Percentiles rank a stretch among this genome's conserved stretches.
phyloP scores from a whole-genome alignment of 2,113 vertebrate genomes.

The Gorilla gorilla region DNA sequence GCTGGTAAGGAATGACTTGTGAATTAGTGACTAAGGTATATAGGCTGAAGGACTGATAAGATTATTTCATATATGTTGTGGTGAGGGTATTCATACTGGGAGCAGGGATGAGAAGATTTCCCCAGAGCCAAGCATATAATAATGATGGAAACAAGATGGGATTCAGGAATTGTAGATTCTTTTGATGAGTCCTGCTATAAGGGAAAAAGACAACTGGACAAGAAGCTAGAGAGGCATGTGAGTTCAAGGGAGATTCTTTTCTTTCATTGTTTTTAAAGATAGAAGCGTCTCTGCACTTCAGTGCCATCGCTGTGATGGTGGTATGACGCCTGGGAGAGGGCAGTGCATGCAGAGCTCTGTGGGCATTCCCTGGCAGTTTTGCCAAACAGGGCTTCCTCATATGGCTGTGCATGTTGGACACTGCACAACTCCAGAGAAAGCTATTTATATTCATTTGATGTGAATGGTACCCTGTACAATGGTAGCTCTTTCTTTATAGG shows the following conservation, averaged over 20 bases:
- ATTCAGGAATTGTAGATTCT: neutral
- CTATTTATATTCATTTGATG: neutral
- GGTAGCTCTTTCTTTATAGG: neutral
- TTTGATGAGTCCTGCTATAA: neutral
- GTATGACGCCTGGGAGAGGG: neutral
- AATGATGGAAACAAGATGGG: neutral
- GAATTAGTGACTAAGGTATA: neutral
- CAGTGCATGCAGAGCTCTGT: neutral
- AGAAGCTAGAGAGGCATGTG: neutral
- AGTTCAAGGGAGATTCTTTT: neutral
- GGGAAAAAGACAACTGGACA: neutral
- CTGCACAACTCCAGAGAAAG: too few species aligned
- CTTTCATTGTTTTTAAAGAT: neutral
- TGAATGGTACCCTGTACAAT: neutral
- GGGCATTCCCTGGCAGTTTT: too few species aligned
- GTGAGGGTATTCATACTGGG: rapidly evolving
- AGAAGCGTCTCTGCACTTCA: too few species aligned
- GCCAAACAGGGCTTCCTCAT: neutral
- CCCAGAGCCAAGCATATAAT: neutral
- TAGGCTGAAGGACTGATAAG: rapidly evolving
- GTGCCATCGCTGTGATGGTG: neutral
- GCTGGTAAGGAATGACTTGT: neutral
- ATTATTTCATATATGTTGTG: too few species aligned
- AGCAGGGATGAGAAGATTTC: neutral
- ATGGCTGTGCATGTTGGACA: rapidly evolving